Percentiles rank a stretch among this genome's conserved stretches.
Evolutionary conservation across 2,797 vertebrate genomes (phyloP).

Genomic region (Spinus pinus): DNA sequence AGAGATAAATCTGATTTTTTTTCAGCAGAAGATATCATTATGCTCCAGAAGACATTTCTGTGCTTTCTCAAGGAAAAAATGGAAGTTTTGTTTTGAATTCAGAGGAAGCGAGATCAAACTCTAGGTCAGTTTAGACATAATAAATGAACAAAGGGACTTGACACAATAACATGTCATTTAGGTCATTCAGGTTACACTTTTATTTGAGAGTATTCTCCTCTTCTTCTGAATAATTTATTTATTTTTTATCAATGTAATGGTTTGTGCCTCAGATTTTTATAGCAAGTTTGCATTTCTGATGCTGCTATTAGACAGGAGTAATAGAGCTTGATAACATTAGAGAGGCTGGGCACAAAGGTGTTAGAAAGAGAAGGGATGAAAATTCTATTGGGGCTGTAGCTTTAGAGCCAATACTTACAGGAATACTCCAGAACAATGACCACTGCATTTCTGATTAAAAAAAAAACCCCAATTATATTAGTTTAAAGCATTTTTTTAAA

Average conservation of each 20-base stretch:
- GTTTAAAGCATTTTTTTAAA: not conserved
- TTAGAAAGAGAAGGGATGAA: not conserved
- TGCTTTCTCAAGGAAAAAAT: not conserved
- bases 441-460: not conserved
- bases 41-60: not conserved
- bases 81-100: not conserved
- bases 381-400: not conserved
- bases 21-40: not conserved
- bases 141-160: not conserved
- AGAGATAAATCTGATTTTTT: not conserved
- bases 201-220: not conserved
- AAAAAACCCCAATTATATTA: not conserved
- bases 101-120: not conserved
- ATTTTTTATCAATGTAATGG: not conserved
- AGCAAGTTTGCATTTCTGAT: not conserved
- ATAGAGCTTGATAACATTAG: not conserved
- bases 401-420: not conserved
- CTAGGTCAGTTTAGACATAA: not conserved
- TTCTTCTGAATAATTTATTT: not conserved
- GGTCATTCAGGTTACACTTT: not conserved
- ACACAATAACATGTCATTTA: not conserved
- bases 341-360: rapidly evolving
- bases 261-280: not conserved
- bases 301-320: not conserved
- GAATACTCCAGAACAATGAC: not conserved